Evolutionary conservation across 2,888 invertebrate species (phyloP), one percentile per base, ranked within the genome.

Genomic region (Dynastes maya): DNA sequence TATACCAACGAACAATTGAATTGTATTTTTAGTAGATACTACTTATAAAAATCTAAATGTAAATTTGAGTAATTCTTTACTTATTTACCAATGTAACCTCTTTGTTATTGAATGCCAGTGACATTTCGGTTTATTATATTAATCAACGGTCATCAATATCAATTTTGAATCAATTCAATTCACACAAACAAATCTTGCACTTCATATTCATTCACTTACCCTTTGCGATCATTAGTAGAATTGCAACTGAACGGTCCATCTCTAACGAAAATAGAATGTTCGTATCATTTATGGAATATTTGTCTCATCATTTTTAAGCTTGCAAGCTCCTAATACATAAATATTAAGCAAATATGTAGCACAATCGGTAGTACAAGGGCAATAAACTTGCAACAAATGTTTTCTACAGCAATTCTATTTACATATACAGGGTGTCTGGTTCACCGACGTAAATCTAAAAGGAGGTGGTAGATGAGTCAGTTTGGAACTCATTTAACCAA

Each of bases 231-330:
- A 9, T 8, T 22, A 58, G 16, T 4, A 58, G 8, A 58, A 16
- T 58, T 27, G 9, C 22, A 58, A 58, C 27, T 22, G 22, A 58
- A 58, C 8, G 55, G 55, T 9, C 55, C 55, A 58, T 22, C 16
- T 58, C 22, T 58, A 58, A 58, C 55, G 55, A 58, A 58, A 58
- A 16, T 58, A 58, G 55, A 58, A 58, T 22, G 55, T 58, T 58
- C 6, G 22, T 55, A 55, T 58, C 16, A 58, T 58, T 58, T 16
- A 22, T 53, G 16, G 16, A 22, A 22, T 53, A 53, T 22, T 58
- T 58, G 16, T 2, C 4, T 2, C 11, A 45, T 45, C 45, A 45
- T 45, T 45, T 45, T 11, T 1, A 45, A 45, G 45, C 45, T 45
- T 45, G 11, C 1, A 45, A 45, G 45, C 45, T 45, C 11, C 8